These are phyloP conservation scores for Aratinga solstitialis DNA, from an alignment of 2,797 vertebrate species.

Conservation along the genomic window DNA sequence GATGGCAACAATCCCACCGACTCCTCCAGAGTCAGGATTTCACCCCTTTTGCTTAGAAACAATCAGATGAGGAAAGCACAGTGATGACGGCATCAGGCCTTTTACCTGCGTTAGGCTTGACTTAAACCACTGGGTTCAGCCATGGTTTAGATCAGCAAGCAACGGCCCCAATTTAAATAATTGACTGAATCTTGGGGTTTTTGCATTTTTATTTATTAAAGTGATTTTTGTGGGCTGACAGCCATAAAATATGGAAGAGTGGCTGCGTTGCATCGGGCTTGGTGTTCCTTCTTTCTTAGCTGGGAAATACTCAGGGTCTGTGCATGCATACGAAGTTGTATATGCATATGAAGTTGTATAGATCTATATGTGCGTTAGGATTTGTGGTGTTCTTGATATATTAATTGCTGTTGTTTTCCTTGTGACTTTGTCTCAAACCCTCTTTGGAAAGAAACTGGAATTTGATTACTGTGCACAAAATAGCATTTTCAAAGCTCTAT, in stretches of 20 bases:
- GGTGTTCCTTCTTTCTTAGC: background rate
- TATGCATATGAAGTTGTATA: background rate
- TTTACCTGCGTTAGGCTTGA: background rate
- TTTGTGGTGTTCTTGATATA: background rate
- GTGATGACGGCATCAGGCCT: background rate
- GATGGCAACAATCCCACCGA: background rate
- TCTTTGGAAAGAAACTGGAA: conserved; percentile 3
- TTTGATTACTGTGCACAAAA: conserved; percentile 4
- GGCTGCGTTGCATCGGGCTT: background rate
- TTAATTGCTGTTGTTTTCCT: conserved; percentile 29
- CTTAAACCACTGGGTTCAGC: background rate
- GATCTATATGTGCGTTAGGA: background rate
- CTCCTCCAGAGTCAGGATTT: background rate
- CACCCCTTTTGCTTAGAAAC: background rate
- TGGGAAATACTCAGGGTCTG: background rate
- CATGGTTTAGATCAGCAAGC: background rate
- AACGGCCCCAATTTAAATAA: background rate
- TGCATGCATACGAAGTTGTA: background rate
- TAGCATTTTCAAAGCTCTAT: background rate
- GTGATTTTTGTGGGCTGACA: background rate
- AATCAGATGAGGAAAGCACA: accelerated
- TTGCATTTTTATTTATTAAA: conserved; percentile 9
- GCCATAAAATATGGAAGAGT: background rate
- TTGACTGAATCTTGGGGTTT: background rate
- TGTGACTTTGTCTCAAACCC: background rate